phyloP scores from a whole-genome alignment of 2,888 invertebrate genomes.

The Spilosoma lubricipeda region DNA sequence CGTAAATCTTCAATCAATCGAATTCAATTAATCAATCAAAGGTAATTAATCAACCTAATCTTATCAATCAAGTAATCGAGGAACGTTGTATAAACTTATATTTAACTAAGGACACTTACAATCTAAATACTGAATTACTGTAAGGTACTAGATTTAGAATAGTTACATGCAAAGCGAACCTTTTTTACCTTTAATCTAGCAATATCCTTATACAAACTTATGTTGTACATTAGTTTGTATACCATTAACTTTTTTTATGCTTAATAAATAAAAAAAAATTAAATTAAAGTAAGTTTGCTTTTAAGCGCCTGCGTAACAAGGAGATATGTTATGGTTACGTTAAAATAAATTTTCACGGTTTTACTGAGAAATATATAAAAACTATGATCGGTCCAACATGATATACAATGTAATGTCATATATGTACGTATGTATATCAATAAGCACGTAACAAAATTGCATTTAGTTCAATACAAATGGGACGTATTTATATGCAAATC shows the following conservation, averaged over 20 bases:
- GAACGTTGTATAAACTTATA: constrained; percentile 50
- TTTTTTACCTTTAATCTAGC: no score
- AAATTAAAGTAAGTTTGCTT: no score
- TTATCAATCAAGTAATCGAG: constrained; percentile 23
- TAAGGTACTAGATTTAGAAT: constrained; percentile 38
- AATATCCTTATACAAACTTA: neutral
- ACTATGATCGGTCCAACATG: neutral
- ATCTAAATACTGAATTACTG: constrained; percentile 71
- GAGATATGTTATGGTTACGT: no score
- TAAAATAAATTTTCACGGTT: neutral
- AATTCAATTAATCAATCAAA: constrained; percentile 7
- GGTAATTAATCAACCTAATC: neutral
- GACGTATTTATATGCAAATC: no score
- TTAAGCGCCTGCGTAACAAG: no score
- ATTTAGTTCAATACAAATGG: no score
- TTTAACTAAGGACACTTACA: constrained; percentile 51
- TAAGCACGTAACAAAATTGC: neutral
- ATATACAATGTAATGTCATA: neutral
- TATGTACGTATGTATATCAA: neutral
- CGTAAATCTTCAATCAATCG: neutral
- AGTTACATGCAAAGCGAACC: neutral
- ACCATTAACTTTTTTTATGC: neutral
- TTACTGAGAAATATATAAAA: neutral
- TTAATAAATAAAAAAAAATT: neutral
- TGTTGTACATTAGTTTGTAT: no score